Evolutionary conservation across 2,113 vertebrate genomes (phyloP), one percentile per base, ranked within the genome.

Genomic region (Passer montanus): DNA sequence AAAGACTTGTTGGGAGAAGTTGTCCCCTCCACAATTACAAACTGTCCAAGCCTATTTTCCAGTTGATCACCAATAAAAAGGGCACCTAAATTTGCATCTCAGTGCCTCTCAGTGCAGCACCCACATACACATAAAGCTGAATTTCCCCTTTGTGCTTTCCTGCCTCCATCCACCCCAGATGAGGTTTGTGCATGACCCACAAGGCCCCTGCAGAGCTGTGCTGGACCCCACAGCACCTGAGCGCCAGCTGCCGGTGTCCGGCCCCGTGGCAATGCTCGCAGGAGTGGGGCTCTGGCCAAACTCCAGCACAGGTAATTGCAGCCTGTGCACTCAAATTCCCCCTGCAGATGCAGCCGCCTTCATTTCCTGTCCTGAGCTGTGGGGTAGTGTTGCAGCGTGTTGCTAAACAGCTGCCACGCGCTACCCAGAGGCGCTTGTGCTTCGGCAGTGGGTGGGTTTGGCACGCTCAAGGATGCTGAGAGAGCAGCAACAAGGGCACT

Each of bases 291-390:
- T 84, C 94, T 94, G 89, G 92, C 93, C 89, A 31, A 84, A n/a
- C 69, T 93, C 94, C 12, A 17, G 62, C 2, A 0, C 80, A 93
- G 80, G 89, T 90, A 93, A 95, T 97, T 94, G 85, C 91, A 83
- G 72, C 37, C 87, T 91, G 76, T 6, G 31, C 43, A 27, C 77
- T 87, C 68, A 52, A 83, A 59, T 50, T 84, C 39, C 52, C 64
- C 93, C 77, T 82, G 84, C 93, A 95, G 92, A 85, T 63, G 87
- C 81, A 95, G 89, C 85, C 50, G 82, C 87, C 90, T 97, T 96
- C 74, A 96, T 97, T 97, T 97, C 94, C 96, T 95, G 97, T 47
- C 77, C 91, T 63, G 8, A 86, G 73, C 91, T 21, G 75, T 20
- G 20, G 76, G 83, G 64, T 21, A 64, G 87, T 88, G 93, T 76